Evolutionary conservation across 1,140 invertebrate species (phyloP).

Genomic region (Microplitis demolitor): DNA sequence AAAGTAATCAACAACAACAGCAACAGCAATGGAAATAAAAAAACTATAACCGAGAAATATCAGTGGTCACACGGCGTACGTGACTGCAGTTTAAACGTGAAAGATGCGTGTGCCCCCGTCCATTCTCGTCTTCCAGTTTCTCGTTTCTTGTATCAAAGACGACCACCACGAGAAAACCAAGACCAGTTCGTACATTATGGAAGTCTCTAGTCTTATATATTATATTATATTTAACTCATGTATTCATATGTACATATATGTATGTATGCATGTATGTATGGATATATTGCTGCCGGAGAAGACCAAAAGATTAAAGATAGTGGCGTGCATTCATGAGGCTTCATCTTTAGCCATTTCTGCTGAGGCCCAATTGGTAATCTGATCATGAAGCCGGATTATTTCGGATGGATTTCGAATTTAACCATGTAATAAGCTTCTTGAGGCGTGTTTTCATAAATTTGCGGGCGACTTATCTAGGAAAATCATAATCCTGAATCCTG

Average conservation of each 20-base stretch:
- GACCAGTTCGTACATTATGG: constrained; percentile 2
- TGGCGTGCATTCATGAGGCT: no score
- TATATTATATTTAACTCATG: not conserved
- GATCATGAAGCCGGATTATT: no score
- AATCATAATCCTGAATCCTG: no score
- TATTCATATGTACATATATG: not conserved
- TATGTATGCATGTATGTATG: not conserved
- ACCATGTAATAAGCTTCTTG: no score
- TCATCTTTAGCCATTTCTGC: no score
- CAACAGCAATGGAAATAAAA: not conserved
- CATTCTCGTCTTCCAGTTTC: not conserved
- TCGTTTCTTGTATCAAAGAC: not conserved
- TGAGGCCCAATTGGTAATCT: no score
- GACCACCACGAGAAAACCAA: not conserved
- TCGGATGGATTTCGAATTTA: no score
- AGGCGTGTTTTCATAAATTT: no score
- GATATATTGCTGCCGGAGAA: no score
- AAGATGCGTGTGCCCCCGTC: not conserved
- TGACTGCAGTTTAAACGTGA: constrained; percentile 9
- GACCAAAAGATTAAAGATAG: no score
- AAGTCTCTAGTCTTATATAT: not conserved
- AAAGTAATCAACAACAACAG: not conserved
- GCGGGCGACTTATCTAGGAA: no score
- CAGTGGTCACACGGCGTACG: constrained; percentile 9
- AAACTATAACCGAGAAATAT: not conserved